Evolutionary conservation across 2,113 vertebrate species (phyloP).

Genomic region (Oreocharis arfaki): DNA sequence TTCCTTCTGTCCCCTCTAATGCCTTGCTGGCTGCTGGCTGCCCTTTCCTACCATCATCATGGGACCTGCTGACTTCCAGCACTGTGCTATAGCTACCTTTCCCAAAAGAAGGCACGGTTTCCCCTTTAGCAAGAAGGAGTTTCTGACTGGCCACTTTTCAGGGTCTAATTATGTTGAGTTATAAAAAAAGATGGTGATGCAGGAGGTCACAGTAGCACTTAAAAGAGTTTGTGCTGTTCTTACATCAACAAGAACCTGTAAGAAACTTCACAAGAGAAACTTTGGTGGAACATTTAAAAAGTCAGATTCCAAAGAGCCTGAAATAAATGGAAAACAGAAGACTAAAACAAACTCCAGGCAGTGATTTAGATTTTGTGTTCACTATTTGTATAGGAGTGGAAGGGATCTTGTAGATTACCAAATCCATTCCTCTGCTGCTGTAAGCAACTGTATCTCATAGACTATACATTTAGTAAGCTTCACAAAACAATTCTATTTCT

Average conservation of each 20-base stretch:
- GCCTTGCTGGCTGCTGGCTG: neutral
- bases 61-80: neutral
- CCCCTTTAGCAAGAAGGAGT: neutral
- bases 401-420: neutral
- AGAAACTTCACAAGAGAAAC: neutral
- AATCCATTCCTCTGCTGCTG: neutral
- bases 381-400: neutral
- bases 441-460: neutral
- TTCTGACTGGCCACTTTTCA: neutral
- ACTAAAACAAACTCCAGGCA: neutral
- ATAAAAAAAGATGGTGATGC: neutral
- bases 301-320: neutral
- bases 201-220: neutral
- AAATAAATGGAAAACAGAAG: neutral
- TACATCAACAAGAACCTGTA: neutral
- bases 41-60: neutral
- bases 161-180: neutral
- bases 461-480: neutral
- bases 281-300: neutral
- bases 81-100: neutral
- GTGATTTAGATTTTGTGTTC: neutral
- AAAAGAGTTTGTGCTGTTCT: neutral
- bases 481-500: neutral
- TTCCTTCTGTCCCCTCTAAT: neutral
- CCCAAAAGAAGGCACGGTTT: neutral